Base-by-base conservation (phyloP, 2,113 vertebrate species). In the Anas platyrhynchos region DNA sequence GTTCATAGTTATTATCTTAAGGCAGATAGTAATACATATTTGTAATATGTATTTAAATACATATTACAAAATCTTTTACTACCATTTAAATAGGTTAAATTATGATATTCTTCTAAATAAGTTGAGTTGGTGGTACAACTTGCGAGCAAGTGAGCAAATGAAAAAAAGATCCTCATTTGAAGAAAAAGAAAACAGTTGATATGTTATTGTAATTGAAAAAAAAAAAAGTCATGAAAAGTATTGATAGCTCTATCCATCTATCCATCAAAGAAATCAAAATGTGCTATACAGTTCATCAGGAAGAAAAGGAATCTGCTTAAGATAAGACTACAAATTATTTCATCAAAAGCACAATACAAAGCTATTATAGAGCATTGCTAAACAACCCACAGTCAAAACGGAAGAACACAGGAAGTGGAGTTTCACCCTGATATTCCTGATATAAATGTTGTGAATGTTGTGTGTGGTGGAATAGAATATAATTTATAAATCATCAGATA, bases 351-450 rank as follows among this genome's bases (percentile, higher is more conserved):
- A 58, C 14, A 71, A 12, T 18, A 38, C 0, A 5, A 56, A 56
- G n/a, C 2, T 56, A 16, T 9, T 52, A 8, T 4, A 25, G 3
- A n/a, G 5, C 8, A 34, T 48, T 90, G 43, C 26, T 67, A 9
- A 48, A 20, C 4, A 54, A 6, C 43, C 79, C n/a, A 50, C 10
- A 18, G 11, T 63, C n/a, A 54, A 66, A 78, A 38, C 29, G 46
- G 20, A 76, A 67, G 4, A 3, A 1, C 6, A 58, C 4, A 9
- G 4, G 14, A 34, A 68, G 3, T 7, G 4, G 20, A 48, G 7
- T 72, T 83, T 50, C 54, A 26, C 10, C 4, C 17, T 7, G 16
- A 29, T 88, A 67, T 63, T 78, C 17, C 15, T 72, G 7, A 7
- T 44, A 50, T 21, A 20, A 38, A 0, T 46, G 32, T 38, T 73